A percentile compares a stretch with the other conserved stretches of the same genome.
These are phyloP conservation scores for Ispidina lecontei DNA, from an alignment of 2,797 vertebrate genomes.

Conservation along the genomic window DNA sequence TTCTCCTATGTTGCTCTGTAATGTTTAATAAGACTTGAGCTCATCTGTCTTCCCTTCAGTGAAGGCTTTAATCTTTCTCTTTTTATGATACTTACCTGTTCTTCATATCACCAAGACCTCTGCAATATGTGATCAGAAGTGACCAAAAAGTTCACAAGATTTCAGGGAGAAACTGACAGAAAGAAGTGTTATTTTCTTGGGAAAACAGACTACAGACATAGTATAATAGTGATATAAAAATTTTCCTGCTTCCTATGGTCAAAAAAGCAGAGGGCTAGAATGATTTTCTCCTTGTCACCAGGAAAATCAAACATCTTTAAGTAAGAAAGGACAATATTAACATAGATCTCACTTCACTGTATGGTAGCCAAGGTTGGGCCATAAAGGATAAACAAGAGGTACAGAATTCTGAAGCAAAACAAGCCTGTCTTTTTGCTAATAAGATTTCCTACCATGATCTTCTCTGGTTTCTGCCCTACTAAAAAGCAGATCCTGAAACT, in stretches of 20 bases:
- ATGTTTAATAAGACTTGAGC: neutral
- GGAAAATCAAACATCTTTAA: neutral
- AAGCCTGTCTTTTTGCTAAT: neutral
- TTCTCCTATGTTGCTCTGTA: neutral
- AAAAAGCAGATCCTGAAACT: neutral
- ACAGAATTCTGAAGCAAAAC: neutral
- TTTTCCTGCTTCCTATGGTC: neutral
- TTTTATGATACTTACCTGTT: neutral
- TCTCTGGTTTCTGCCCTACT: neutral
- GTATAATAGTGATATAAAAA: neutral
- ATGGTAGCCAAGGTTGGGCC: neutral
- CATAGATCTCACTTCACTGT: neutral
- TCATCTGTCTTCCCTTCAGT: neutral
- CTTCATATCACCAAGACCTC: rapidly evolving
- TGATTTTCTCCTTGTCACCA: neutral
- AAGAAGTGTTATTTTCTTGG: neutral
- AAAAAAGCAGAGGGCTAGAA: neutral
- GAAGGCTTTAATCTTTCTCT: neutral
- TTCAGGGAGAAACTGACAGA: neutral
- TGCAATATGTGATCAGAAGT: neutral
- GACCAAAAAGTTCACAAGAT: neutral
- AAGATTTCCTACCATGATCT: neutral
- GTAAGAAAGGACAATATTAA: neutral
- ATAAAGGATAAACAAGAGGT: neutral
- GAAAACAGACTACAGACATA: neutral